Evolutionary conservation across 2,113 vertebrate genomes (phyloP).

Genomic region (Pterocles orientalis): DNA sequence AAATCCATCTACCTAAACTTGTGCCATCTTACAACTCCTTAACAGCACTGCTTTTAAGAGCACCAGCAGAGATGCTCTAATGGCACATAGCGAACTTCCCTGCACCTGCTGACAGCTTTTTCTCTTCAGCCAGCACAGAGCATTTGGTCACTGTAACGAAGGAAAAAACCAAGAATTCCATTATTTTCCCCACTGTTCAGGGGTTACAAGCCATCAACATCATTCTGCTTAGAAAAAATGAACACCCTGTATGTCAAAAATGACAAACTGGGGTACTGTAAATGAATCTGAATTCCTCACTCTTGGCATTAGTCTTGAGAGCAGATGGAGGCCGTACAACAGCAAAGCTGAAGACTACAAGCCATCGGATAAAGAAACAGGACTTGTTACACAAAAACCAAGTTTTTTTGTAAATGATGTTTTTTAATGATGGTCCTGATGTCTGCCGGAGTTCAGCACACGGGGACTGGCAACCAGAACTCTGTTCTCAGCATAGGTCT

Average conservation of each 20-base stretch:
- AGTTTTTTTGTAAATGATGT: background rate
- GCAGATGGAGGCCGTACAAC: background rate
- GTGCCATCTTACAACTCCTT: background rate
- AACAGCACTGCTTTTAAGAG: constrained; percentile 32
- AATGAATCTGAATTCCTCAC: background rate
- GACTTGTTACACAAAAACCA: background rate
- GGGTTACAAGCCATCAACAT: background rate
- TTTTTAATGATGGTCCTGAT: background rate
- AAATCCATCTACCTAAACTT: constrained; percentile 48
- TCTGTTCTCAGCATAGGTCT: background rate
- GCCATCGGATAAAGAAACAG: background rate
- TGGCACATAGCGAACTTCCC: background rate
- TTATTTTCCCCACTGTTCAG: background rate
- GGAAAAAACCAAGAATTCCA: background rate
- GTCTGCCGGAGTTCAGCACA: background rate
- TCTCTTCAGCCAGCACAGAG: constrained; percentile 5
- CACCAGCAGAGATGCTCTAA: constrained; percentile 26
- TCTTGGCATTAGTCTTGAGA: background rate
- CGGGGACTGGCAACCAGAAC: background rate
- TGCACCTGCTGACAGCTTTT: background rate
- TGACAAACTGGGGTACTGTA: background rate
- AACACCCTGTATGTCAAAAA: background rate
- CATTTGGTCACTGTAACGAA: background rate
- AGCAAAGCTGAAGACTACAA: background rate
- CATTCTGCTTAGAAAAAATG: background rate